Conservation (phyloP, 2,888 invertebrate genomes). For the Drosophila phalerata region DNA sequence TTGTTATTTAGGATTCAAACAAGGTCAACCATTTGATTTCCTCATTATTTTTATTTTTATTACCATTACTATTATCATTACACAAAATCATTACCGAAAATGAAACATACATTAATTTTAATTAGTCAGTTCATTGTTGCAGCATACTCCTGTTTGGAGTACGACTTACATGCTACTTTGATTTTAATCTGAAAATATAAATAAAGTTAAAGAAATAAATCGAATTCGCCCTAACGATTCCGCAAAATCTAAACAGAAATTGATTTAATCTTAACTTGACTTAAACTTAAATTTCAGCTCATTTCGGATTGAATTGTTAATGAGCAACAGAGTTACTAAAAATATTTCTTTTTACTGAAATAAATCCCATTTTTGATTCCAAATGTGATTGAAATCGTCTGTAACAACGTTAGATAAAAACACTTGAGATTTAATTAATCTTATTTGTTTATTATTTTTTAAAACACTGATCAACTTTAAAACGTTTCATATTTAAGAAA, state of each 20-base stretch:
- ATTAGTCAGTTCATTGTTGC: neutral
- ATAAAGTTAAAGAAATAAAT: conserved; percentile 1
- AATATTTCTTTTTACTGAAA: neutral
- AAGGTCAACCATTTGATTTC: conserved; percentile 14
- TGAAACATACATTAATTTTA: conserved; percentile 1
- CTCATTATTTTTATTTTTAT: conserved; percentile 16
- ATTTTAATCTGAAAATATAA: neutral
- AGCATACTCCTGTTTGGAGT: conserved; percentile 4
- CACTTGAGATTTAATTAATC: no score
- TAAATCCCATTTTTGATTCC: neutral
- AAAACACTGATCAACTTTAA: no score
- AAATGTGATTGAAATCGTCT: neutral
- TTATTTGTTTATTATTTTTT: no score
- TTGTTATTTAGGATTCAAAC: conserved; percentile 13
- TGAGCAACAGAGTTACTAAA: neutral
- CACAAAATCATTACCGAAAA: neutral
- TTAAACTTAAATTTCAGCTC: neutral
- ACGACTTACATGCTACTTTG: neutral
- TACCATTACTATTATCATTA: conserved; percentile 4
- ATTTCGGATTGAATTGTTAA: no score
- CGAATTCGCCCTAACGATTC: neutral
- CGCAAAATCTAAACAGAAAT: no score
- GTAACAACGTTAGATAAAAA: neutral
- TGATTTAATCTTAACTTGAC: neutral
- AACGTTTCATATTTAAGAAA: no score